These are phyloP conservation scores for Drosophila eohydei DNA, from an alignment of 2,888 invertebrate species.

Conservation along the genomic window DNA sequence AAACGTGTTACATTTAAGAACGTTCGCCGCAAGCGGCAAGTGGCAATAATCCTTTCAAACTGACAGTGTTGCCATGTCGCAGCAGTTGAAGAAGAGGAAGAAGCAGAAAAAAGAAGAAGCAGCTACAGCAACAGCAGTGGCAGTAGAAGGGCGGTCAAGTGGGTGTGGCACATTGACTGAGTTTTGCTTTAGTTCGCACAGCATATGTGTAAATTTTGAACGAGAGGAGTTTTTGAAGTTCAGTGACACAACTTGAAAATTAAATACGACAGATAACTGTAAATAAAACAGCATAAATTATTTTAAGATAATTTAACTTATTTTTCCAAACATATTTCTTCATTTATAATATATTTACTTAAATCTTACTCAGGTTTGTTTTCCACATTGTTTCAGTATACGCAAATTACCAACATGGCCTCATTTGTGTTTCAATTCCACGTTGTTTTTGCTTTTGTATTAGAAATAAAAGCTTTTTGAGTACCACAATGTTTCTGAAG, in stretches of 20 bases:
- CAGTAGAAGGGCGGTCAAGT: slow-evolving; percentile 47
- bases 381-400: too few relatives aligned
- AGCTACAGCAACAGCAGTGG: slow-evolving; percentile 10
- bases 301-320: background rate
- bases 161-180: slow-evolving; percentile 74
- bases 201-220: slow-evolving; percentile 40
- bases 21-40: slow-evolving; percentile 78
- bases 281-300: background rate
- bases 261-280: background rate
- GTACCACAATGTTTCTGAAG: background rate
- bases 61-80: slow-evolving; percentile 68
- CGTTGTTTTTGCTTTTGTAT: background rate
- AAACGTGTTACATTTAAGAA: slow-evolving; percentile 80
- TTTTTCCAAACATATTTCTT: background rate
- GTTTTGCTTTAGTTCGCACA: slow-evolving; percentile 48
- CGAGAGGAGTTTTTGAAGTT: slow-evolving; percentile 31
- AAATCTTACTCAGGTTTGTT: too few relatives aligned
- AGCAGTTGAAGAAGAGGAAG: slow-evolving; percentile 27
- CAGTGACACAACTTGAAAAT: background rate
- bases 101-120: slow-evolving; percentile 7
- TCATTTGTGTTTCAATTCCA: too few relatives aligned
- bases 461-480: background rate
- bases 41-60: slow-evolving; percentile 79
- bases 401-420: too few relatives aligned
- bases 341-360: background rate